These are phyloP conservation scores for Brachyalestes nurse DNA, from an alignment of 2,797 vertebrate genomes.

Conservation along the genomic window DNA sequence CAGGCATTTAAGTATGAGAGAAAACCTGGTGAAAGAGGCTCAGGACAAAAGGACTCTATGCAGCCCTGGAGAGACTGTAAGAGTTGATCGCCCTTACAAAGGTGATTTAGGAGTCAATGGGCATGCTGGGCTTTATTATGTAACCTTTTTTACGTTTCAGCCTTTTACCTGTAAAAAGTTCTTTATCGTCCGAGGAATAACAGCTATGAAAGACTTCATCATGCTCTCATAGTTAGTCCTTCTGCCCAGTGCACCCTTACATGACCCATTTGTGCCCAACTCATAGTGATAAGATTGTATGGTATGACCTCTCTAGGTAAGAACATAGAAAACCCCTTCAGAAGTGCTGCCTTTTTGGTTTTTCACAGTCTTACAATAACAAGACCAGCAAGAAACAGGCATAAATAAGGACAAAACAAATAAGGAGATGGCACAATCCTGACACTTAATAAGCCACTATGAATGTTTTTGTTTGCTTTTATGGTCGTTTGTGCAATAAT, in stretches of 20 bases:
- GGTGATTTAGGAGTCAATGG: neutral
- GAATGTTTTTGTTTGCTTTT: neutral
- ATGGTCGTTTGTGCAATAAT: neutral
- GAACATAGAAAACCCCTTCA: neutral
- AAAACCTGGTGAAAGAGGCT: neutral
- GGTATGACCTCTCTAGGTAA: neutral
- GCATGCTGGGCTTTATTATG: neutral
- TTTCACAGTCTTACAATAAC: neutral
- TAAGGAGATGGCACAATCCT: neutral
- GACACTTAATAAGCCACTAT: neutral
- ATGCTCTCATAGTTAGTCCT: conserved; percentile 1
- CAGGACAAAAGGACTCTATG: neutral
- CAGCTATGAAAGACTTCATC: conserved; percentile 7
- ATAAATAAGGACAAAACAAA: neutral
- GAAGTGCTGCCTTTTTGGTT: neutral
- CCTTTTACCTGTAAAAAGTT: neutral
- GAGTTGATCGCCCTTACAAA: neutral
- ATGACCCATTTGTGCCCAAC: conserved; percentile 8
- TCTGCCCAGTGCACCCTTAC: neutral
- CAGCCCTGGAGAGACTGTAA: neutral
- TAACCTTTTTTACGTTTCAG: neutral
- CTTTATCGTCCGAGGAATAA: conserved; percentile 6
- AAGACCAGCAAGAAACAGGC: neutral
- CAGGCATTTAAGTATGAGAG: neutral
- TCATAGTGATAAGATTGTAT: neutral